Evolutionary conservation across 1,140 invertebrate genomes (phyloP).

Genomic region (Tetragnatha versicolor): DNA sequence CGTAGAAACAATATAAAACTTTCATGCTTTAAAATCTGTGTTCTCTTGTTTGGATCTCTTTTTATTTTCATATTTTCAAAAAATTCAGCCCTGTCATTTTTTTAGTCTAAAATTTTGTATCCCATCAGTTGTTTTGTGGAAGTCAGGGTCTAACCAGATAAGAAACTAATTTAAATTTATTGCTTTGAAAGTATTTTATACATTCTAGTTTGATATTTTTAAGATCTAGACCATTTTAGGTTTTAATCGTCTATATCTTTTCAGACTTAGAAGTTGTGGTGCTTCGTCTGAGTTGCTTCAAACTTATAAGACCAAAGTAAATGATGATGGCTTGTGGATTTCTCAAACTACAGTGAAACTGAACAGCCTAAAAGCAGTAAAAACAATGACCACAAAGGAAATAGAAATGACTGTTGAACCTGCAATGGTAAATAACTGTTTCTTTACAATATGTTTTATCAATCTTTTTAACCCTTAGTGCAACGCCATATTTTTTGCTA

Average conservation of each 20-base stretch:
- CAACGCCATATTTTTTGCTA: too few relatives aligned
- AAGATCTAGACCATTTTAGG: background rate
- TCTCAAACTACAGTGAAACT: conserved; percentile 80
- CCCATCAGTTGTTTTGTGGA: too few relatives aligned
- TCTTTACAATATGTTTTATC: background rate
- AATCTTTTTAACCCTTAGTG: too few relatives aligned
- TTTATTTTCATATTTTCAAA: too few relatives aligned
- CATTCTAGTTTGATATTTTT: conserved; percentile 26
- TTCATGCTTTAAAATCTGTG: too few relatives aligned
- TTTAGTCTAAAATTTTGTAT: too few relatives aligned
- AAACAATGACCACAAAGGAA: conserved; percentile 52
- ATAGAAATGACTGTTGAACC: conserved; percentile 71
- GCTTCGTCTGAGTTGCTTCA: conserved; percentile 84
- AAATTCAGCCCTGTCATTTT: too few relatives aligned
- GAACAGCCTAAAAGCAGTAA: conserved; percentile 64
- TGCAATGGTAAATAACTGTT: conserved; percentile 73
- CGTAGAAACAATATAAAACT: too few relatives aligned
- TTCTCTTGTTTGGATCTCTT: too few relatives aligned
- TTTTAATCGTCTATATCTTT: conserved; percentile 48
- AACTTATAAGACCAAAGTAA: conserved; percentile 84
- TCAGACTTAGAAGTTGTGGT: conserved; percentile 83
- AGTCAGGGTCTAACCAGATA: too few relatives aligned
- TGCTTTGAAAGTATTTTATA: background rate
- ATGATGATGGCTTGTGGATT: conserved; percentile 86
- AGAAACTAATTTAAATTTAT: too few relatives aligned